phyloP scores from a whole-genome alignment of 2,797 vertebrate species.

The Glossophaga mutica region DNA sequence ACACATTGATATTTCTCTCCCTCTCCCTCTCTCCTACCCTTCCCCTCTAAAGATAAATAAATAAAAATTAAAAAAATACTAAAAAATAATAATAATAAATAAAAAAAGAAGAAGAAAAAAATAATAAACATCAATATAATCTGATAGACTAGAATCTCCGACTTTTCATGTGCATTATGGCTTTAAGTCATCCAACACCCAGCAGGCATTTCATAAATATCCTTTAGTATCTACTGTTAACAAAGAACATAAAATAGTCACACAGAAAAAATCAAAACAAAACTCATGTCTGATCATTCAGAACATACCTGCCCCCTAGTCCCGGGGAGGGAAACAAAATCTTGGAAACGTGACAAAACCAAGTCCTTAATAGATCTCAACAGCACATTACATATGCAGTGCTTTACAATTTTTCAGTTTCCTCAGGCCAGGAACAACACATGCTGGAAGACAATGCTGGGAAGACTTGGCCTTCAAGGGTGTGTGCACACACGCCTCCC shows the following conservation, averaged over 20 bases:
- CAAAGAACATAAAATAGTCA: background rate
- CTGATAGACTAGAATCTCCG: background rate
- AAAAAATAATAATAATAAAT: no score
- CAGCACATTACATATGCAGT: fast-evolving
- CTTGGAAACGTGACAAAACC: background rate
- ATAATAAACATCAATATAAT: background rate
- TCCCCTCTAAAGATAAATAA: no score
- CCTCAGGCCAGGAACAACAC: background rate
- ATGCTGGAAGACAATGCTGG: background rate
- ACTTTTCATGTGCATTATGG: background rate
- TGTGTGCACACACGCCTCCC: background rate
- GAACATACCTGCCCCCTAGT: background rate
- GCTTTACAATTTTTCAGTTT: background rate
- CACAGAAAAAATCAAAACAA: background rate
- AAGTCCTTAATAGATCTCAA: background rate
- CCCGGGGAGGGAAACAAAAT: background rate
- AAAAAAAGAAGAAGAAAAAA: no score
- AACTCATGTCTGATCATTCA: background rate
- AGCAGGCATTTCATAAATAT: background rate
- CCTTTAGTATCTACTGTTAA: background rate
- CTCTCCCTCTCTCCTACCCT: no score
- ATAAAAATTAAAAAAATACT: no score
- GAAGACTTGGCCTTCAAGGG: background rate
- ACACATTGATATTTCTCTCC: no score
- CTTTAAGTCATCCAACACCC: background rate